Evolutionary conservation across 2,113 vertebrate species (phyloP), one percentile per base, ranked within the genome.

Genomic region (Fulica atra): DNA sequence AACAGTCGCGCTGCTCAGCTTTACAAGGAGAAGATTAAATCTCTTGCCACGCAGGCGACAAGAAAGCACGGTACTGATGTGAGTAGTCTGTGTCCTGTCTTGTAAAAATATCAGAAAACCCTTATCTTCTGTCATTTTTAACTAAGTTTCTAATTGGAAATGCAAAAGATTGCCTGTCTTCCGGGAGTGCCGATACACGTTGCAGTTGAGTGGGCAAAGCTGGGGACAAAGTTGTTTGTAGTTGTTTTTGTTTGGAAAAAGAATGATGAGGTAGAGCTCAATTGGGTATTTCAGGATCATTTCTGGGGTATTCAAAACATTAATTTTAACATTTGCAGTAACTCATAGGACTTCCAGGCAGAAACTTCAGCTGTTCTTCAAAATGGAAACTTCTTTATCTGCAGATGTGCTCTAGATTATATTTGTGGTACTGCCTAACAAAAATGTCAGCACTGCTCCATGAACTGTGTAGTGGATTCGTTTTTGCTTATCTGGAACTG

Each of bases 1-100:
- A 99, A 98, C 97, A 99, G 99, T 44, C 98, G 99, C 4, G 97
- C 98, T 1, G 98, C 99, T 17, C 98, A 98, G 94, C 99, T 99
- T 38, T 99, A 99, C 92, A 96, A 98, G 65, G 99, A 99, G 91
- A 99, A 98, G 90, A 96, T 99, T 72, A 99, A 98, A 96, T 97
- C 93, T 5, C 97, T 98, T 23, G 99, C 99, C 11, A 96, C 98
- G 0, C 99, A 99, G 51, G 99, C 99, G 35, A 98, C 98, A 1
- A 98, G 98, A 71, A 97, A 98, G 44, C 98, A 99, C 1, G 99
- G 99, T 91, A 99, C 99, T 4, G 99, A 99, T 79, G 99, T 99
- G 96, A 98, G 98, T 97, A 35, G 3, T 4, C 21, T 8, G 11
- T 21, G 50, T 53, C 46, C 20, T 50, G 28, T 44, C 54, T 21